Percentiles rank a stretch among this genome's conserved stretches.
These are phyloP conservation scores for Bothrops jararaca DNA, from an alignment of 2,113 vertebrate species.

Conservation along the genomic window DNA sequence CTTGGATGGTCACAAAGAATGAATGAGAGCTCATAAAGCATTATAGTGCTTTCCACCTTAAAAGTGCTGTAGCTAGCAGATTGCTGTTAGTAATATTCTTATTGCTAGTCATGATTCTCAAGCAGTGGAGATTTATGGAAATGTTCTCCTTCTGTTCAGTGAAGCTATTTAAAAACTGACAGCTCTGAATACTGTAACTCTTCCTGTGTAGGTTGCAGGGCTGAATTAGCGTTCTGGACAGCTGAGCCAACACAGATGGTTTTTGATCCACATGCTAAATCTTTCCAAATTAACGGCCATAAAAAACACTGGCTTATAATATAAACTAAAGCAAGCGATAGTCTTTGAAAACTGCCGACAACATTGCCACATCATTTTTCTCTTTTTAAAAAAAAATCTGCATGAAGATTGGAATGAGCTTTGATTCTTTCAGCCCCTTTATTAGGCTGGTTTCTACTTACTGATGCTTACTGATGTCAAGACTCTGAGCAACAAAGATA, in stretches of 20 bases:
- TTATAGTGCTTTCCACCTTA: not conserved
- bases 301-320: not conserved
- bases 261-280: not conserved
- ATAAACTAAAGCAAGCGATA: not conserved
- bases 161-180: not conserved
- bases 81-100: not conserved
- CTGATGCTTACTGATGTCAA: not conserved
- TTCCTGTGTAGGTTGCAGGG: not conserved
- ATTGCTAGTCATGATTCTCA: not conserved
- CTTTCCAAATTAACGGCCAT: not conserved
- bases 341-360: not conserved
- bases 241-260: not conserved
- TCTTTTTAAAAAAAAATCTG: not conserved
- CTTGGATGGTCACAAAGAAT: not conserved
- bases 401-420: not conserved
- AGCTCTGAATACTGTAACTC: fast-evolving
- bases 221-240: not conserved
- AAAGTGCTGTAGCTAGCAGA: not conserved
- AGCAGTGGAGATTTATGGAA: not conserved
- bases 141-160: not conserved
- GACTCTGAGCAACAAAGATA: not conserved
- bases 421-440: not conserved
- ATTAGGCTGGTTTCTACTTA: not conserved
- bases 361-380: not conserved
- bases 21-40: slow-evolving; percentile 8